phyloP scores from a whole-genome alignment of 2,797 vertebrate species.

The Rousettus madagascariensis region DNA sequence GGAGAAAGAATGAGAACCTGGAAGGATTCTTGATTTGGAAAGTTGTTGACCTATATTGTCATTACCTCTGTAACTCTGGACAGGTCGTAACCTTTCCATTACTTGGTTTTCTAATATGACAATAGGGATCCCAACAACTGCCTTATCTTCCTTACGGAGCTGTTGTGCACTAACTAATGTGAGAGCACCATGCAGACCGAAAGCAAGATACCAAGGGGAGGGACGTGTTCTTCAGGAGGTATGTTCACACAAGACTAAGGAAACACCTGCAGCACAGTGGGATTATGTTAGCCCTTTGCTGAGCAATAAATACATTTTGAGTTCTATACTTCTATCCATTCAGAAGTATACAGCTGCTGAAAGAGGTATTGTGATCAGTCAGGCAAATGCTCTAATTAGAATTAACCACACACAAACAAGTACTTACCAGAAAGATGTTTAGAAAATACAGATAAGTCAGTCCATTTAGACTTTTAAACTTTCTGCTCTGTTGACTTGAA shows the following conservation, averaged over 20 bases:
- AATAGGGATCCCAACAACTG: background rate
- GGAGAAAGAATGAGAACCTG: background rate
- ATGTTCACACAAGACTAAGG: background rate
- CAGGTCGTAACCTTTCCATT: background rate
- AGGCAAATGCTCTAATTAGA: background rate
- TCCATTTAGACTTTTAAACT: background rate
- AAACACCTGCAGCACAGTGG: background rate
- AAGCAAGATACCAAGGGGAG: background rate
- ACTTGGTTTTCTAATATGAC: background rate
- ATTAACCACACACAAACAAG: conserved; percentile 1
- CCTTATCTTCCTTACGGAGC: background rate
- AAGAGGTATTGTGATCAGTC: background rate
- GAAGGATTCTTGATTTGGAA: background rate
- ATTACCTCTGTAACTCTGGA: background rate
- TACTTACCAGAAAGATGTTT: background rate
- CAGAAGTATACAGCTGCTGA: background rate
- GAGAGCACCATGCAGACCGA: background rate
- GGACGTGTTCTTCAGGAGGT: background rate
- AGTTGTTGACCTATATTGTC: background rate
- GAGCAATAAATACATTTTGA: background rate
- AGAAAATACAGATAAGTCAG: background rate
- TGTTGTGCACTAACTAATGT: background rate
- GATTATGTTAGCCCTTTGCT: background rate
- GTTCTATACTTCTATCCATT: conserved; percentile 6
- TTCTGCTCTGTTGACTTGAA: conserved; percentile 11